Conservation (phyloP, 2,797 vertebrate species). For the Lerista edwardsae region DNA sequence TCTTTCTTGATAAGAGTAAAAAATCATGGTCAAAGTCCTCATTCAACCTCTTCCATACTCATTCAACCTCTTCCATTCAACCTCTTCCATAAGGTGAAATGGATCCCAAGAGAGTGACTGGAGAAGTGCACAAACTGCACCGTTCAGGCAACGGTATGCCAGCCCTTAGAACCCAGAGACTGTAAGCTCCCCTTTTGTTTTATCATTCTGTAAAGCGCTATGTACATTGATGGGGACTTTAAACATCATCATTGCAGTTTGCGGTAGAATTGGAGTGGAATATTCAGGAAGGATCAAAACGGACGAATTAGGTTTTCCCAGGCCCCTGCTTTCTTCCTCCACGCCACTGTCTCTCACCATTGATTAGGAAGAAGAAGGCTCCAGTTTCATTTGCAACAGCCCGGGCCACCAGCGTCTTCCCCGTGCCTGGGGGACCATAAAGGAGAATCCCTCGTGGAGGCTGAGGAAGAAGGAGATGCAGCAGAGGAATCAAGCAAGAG, state of each 20-base stretch:
- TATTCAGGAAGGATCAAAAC: background rate
- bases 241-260: background rate
- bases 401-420: slow-evolving; percentile 81
- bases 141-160: background rate
- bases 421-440: slow-evolving; percentile 81
- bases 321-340: too few relatives aligned
- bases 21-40: background rate
- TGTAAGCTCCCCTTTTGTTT: background rate
- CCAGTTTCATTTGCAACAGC: slow-evolving; percentile 83
- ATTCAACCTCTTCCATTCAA: too few relatives aligned
- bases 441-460: slow-evolving; percentile 81
- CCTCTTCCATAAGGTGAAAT: background rate
- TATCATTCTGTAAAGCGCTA: too few relatives aligned
- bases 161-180: background rate
- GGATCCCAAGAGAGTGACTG: too few relatives aligned
- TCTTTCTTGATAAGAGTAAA: too few relatives aligned
- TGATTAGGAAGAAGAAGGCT: slow-evolving; percentile 83
- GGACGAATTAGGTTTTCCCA: background rate
- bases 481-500: background rate
- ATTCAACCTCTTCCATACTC: background rate
- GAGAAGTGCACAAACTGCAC: background rate
- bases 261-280: background rate
- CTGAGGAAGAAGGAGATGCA: slow-evolving; percentile 49
- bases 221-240: background rate
- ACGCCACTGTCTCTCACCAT: slow-evolving; percentile 59